These are phyloP conservation scores for Lerista edwardsae DNA, from an alignment of 2,797 vertebrate genomes.

Conservation along the genomic window DNA sequence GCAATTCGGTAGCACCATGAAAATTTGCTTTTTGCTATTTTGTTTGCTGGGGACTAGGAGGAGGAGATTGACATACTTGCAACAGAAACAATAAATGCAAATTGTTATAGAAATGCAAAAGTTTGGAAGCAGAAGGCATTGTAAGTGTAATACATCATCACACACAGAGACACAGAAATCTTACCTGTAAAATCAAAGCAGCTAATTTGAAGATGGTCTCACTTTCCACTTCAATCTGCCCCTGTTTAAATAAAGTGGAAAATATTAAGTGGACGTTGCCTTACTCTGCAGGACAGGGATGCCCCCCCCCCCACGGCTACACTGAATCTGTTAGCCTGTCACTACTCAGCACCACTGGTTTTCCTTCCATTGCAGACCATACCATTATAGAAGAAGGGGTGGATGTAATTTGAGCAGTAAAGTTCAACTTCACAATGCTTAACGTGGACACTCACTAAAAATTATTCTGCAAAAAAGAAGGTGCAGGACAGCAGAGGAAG, in stretches of 20 bases:
- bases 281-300: background rate
- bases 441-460: background rate
- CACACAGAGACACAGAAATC: constrained; percentile 42
- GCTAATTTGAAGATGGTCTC: constrained; percentile 92
- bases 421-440: constrained; percentile 2
- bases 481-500: constrained; percentile 18
- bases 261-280: constrained; percentile 27
- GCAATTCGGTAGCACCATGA: background rate
- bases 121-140: background rate
- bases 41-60: background rate
- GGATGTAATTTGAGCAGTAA: constrained; percentile 21
- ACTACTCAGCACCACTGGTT: constrained; percentile 77
- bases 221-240: constrained; percentile 90
- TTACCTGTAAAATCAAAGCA: constrained; percentile 94
- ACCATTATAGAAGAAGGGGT: constrained; percentile 76
- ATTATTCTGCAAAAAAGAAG: constrained; percentile 15
- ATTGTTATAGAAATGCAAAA: background rate
- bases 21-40: background rate
- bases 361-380: constrained; percentile 78
- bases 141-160: background rate
- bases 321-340: constrained; percentile 50
- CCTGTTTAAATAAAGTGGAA: constrained; percentile 78
- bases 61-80: rapidly evolving
- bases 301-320: constrained; percentile 17
- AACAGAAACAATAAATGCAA: background rate